Evolutionary conservation across 2,888 invertebrate species (phyloP).

Genomic region (Macaria notata): DNA sequence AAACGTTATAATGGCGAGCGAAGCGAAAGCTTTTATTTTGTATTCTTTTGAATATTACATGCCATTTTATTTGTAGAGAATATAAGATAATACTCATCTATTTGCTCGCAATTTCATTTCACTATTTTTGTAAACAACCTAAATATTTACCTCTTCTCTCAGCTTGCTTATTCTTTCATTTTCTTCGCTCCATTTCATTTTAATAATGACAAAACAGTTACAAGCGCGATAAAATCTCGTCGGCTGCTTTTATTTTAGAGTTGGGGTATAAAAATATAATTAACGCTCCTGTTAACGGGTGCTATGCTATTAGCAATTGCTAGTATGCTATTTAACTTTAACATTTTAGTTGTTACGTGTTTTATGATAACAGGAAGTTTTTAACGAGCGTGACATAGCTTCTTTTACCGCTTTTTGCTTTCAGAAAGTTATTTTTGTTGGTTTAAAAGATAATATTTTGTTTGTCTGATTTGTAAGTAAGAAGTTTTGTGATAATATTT

Average conservation of each 20-base stretch:
- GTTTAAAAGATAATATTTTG: neutral
- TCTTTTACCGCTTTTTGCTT: conserved; percentile 32
- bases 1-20: no score
- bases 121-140: no score
- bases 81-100: no score
- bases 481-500: no score
- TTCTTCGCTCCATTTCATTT: conserved; percentile 8
- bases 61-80: no score
- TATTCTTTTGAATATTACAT: no score
- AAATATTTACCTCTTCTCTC: neutral
- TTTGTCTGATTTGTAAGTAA: no score
- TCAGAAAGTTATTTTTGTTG: conserved; percentile 32
- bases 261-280: conserved; percentile 58
- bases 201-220: conserved; percentile 35
- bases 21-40: no score
- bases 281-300: conserved; percentile 55
- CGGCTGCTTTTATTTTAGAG: conserved; percentile 45
- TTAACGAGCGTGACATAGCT: conserved; percentile 43
- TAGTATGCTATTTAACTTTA: conserved; percentile 38
- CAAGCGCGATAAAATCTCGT: conserved; percentile 45
- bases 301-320: conserved; percentile 36
- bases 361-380: conserved; percentile 62
- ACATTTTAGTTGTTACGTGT: conserved; percentile 47
- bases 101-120: no score
- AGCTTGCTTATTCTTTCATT: neutral